Percentiles rank a stretch among this genome's conserved stretches.
phyloP scores from a whole-genome alignment of 2,113 vertebrate species.

The Seriola quinqueradiata region DNA sequence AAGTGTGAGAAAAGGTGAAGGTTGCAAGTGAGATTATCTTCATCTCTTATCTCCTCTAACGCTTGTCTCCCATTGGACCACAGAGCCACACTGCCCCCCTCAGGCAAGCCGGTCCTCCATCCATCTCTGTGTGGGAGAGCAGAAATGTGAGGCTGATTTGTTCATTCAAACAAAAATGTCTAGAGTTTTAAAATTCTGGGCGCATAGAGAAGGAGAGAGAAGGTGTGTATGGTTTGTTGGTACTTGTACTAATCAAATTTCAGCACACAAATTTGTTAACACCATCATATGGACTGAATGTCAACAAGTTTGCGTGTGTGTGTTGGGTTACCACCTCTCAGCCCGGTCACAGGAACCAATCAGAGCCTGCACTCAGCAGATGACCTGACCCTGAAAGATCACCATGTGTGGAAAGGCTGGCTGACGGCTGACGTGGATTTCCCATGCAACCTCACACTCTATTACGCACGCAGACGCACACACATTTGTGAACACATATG shows the following conservation, averaged over 20 bases:
- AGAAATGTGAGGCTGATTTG: background rate
- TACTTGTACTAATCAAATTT: constrained; percentile 21
- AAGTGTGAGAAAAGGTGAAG: constrained; percentile 3
- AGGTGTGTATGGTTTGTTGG: background rate
- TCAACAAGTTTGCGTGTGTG: background rate
- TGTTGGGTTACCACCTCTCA: constrained; percentile 11
- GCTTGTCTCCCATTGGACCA: constrained; percentile 23
- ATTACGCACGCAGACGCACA: constrained; percentile 9
- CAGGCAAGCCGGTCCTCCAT: constrained; percentile 40
- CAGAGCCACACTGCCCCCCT: constrained; percentile 78
- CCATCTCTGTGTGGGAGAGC: background rate
- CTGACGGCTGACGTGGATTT: constrained; percentile 51
- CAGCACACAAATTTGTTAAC: background rate
- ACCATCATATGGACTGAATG: background rate
- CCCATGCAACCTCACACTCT: background rate
- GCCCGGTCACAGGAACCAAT: constrained; percentile 51
- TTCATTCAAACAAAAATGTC: background rate
- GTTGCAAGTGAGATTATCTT: constrained; percentile 32
- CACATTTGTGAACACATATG: background rate
- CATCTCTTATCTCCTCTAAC: constrained; percentile 30
- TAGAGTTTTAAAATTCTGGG: constrained; percentile 2
- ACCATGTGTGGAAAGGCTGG: constrained; percentile 33
- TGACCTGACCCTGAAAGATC: constrained; percentile 46
- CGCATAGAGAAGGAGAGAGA: background rate
- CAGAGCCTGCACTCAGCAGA: constrained; percentile 24